Percentiles rank a stretch among this genome's conserved stretches.
phyloP scores from a whole-genome alignment of 2,113 vertebrate genomes.

The Zootoca vivipara region DNA sequence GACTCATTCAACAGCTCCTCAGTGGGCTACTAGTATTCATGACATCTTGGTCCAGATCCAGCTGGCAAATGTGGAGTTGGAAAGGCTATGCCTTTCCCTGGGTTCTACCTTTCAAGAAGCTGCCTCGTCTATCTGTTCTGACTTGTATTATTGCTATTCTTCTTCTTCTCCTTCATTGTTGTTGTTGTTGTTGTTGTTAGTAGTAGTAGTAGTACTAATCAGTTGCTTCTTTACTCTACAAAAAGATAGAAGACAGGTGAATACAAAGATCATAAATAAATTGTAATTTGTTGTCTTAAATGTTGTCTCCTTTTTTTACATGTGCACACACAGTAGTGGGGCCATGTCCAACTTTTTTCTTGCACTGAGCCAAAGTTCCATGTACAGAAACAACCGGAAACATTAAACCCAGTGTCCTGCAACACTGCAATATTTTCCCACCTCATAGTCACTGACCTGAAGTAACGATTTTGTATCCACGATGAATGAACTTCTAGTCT shows the following conservation, averaged over 20 bases:
- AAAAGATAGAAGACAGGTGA: neutral
- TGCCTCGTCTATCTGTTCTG: neutral
- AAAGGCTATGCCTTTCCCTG: neutral
- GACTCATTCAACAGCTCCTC: neutral
- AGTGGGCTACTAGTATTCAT: neutral
- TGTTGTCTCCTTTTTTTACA: neutral
- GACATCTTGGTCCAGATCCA: neutral
- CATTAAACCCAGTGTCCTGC: neutral
- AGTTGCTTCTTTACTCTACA: too few species aligned
- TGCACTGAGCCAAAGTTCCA: neutral
- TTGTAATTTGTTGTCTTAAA: neutral
- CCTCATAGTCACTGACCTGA: neutral
- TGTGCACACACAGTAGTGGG: neutral
- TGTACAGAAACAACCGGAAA: neutral
- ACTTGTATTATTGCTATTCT: neutral
- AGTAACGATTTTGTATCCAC: rapidly evolving
- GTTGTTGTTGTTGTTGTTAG: too few species aligned
- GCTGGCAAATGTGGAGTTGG: neutral
- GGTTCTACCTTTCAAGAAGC: neutral
- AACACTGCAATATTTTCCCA: neutral
- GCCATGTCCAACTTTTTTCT: neutral
- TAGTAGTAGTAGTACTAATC: too few species aligned
- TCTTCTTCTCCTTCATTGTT: too few species aligned
- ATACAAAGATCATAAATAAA: neutral
- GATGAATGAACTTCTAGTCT: rapidly evolving